Base-by-base conservation (phyloP, 1,140 invertebrate genomes). In the Sogatella furcifera region DNA sequence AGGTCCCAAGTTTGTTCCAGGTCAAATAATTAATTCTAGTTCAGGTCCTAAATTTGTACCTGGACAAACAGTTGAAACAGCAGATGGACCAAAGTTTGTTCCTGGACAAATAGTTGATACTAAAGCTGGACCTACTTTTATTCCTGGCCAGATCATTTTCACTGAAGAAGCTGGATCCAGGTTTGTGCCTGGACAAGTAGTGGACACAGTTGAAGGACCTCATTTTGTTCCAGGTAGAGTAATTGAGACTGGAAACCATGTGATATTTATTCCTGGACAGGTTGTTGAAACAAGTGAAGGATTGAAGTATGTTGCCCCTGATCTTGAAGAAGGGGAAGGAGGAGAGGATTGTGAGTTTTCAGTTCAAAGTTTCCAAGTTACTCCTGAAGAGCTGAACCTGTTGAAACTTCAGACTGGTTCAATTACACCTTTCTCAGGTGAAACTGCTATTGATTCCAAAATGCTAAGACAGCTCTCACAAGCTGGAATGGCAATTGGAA, bases 341-440 rank as follows among this genome's bases (percentile, higher is more conserved):
- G 34, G 11, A 38, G 34, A 13, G 11, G 66, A 70, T 15, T 68
- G 76, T 14, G 81, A 86, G 69, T 86, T 86, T 70, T 85, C 83
- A 13, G 83, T 88, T 8, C 85, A 88, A 75, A 84, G 84, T 52
- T 88, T 87, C 70, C 81, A 86, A 64, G 81, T 88, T 1, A 84
- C 82, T 24, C 82, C 83, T 2, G 84, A 86, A 70, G 84, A 86
- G 70, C 65, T 86, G 2, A 78, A 77, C 59, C 66, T 86, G 15
- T 69, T 86, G 14, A 80, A 81, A 68, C 79, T 81, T 1, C 62
- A 62, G 22, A 63, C 65, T 54, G 62, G 67, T 24, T 59, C 67
- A 1, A 54, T 43, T 65, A 62, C 66, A 46, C 73, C 81, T 70
- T 65, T 68, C 3, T 76, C 78, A 22, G 79, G 80, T 10, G 81